A percentile compares a stretch with the other conserved stretches of the same genome.
These are phyloP conservation scores for Phortica magna DNA, from an alignment of 2,888 invertebrate genomes.

Conservation along the genomic window DNA sequence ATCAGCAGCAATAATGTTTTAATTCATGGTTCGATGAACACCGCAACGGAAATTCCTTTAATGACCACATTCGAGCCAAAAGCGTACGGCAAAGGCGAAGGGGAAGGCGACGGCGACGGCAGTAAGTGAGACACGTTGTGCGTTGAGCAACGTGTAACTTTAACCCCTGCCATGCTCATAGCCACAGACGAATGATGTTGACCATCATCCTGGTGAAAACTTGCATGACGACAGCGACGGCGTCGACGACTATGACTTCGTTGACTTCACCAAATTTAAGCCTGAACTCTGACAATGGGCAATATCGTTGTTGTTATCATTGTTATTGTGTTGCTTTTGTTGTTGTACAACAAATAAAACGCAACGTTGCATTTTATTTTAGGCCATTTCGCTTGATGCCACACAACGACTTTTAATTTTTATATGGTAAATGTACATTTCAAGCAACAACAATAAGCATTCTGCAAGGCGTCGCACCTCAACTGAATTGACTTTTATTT, in stretches of 20 bases:
- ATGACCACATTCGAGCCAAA: constrained; percentile 61
- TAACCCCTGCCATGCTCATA: constrained; percentile 14
- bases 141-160: constrained; percentile 37
- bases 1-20: constrained; percentile 32
- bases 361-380: constrained; percentile 56
- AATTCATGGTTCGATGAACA: constrained; percentile 65
- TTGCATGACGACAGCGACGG: background rate
- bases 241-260: too few relatives aligned
- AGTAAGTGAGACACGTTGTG: constrained; percentile 47
- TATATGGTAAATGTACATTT: background rate
- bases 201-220: background rate
- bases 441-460: constrained; percentile 12
- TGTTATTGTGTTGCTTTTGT: background rate
- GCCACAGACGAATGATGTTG: background rate
- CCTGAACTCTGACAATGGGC: background rate
- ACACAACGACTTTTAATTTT: constrained; percentile 41
- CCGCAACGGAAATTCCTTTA: constrained; percentile 71
- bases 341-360: constrained; percentile 44
- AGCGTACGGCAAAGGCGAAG: constrained; percentile 43
- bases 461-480: constrained; percentile 20
- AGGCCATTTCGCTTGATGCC: background rate
- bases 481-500: too few relatives aligned
- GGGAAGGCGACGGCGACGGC: constrained; percentile 40
- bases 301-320: constrained; percentile 51
- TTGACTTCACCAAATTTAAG: background rate